Percentiles rank a stretch among this genome's conserved stretches.
phyloP scores from a whole-genome alignment of 2,797 vertebrate genomes.

The Rallus crepitans region DNA sequence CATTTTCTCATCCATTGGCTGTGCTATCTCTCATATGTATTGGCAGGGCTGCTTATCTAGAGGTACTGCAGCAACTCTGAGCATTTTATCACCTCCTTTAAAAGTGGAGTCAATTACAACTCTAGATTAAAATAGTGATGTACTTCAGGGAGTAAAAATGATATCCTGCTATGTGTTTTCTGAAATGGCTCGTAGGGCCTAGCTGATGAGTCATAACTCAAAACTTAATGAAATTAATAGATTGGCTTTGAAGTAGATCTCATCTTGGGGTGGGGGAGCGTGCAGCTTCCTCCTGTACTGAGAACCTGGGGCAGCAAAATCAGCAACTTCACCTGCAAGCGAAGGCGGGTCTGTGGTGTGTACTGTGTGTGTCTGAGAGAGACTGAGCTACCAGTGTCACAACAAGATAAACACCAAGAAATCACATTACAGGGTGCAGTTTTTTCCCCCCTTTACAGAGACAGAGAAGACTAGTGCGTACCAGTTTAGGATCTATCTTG shows the following conservation, averaged over 20 bases:
- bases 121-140: constrained; percentile 35
- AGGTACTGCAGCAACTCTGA: neutral
- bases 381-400: neutral
- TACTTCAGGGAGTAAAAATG: constrained; percentile 14
- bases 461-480: neutral
- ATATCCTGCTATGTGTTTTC: constrained; percentile 7
- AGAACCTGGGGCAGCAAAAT: neutral
- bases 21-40: neutral
- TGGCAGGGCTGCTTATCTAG: constrained; percentile 30
- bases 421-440: neutral
- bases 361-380: fast-evolving
- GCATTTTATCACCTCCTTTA: constrained; percentile 40
- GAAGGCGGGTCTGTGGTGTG: neutral
- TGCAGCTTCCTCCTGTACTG: neutral
- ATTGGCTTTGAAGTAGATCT: neutral
- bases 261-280: neutral
- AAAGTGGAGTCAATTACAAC: constrained; percentile 53
- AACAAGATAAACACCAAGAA: neutral
- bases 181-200: neutral
- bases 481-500: neutral
- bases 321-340: neutral
- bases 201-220: neutral
- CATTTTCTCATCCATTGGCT: neutral
- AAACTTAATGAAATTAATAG: neutral
- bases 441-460: neutral